Percentiles rank a stretch among this genome's conserved stretches.
Evolutionary conservation across 2,797 vertebrate species (phyloP).

Genomic region (Polyboroides typus): DNA sequence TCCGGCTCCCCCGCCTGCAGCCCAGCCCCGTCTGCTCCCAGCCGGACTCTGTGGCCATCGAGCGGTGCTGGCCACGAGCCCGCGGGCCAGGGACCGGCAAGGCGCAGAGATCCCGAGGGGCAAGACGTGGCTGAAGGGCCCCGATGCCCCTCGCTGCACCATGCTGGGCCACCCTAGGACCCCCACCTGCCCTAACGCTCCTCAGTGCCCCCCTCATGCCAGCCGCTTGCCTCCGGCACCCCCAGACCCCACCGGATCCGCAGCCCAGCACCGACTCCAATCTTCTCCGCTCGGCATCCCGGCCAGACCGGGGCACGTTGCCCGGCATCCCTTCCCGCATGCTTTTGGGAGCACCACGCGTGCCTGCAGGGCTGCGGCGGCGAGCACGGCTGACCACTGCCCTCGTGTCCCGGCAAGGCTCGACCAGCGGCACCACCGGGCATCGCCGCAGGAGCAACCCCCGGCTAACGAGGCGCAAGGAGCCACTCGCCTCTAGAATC

Average conservation of each 20-base stretch:
- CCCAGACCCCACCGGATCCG: fast-evolving
- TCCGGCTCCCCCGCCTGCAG: background rate
- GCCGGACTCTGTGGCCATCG: fast-evolving
- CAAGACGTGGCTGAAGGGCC: fast-evolving
- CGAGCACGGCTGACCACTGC: fast-evolving
- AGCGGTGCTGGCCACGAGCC: fast-evolving
- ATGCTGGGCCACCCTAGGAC: background rate
- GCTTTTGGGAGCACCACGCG: background rate
- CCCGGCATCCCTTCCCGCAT: fast-evolving
- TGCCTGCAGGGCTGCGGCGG: background rate
- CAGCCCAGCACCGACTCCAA: background rate
- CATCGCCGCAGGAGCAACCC: fast-evolving
- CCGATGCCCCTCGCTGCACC: fast-evolving
- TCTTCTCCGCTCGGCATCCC: fast-evolving
- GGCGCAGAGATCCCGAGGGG: too few species aligned
- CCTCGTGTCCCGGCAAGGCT: fast-evolving
- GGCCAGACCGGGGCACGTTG: fast-evolving
- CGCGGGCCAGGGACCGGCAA: fast-evolving
- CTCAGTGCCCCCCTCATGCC: background rate
- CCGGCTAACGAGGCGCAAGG: background rate
- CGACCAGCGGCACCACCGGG: background rate
- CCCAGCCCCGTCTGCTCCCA: background rate
- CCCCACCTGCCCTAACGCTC: background rate
- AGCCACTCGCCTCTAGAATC: fast-evolving
- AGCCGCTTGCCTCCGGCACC: fast-evolving